Base-by-base conservation (phyloP, 2,797 vertebrate species). In the Brachyrhaphis roseni region DNA sequence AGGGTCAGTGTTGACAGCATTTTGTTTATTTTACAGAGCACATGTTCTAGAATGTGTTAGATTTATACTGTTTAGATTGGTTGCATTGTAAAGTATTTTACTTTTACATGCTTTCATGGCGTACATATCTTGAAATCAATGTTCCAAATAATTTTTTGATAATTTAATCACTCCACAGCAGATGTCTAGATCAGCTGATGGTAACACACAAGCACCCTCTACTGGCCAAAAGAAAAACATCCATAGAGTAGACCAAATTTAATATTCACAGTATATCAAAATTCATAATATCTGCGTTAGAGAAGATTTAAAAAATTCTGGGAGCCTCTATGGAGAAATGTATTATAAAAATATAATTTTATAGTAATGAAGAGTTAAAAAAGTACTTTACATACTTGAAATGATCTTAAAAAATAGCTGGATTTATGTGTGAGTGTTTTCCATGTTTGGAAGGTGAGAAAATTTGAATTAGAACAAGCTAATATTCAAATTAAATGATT, bases 171-270 rank as follows among this genome's bases (percentile, higher is more conserved):
- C n/a, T 45, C 79, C 51, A 66, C 28, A 7, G 5, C 15, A 26
- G 13, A 10, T 43, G 18, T 66, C 18, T 49, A 8, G 28, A 72
- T 41, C 13, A 45, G 85, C 76, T 71, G 78, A 72, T 78, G 72
- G 39, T 91, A 34, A 79, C 82, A 77, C 91, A 93, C 43, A 31
- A 92, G 90, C 82, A 39, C 92, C 94, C 87, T 86, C 94, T 94
- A 79, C 82, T 93, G 94, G 88, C 53, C 57, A 78, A 76, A 87
- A 1, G 1, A 28, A 62, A 34, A 87, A 82, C 75, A 89, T 4
- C 74, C 31, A 74, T n/a, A 55, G 5, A 70, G 8, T 71, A 66
- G 45, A 46, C 5, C n/a, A 26, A 8, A 2, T 1, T 31, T n/a
- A 46, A 72, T 23, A 16, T 23, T 46, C 2, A 0, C 7, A 39